phyloP scores from a whole-genome alignment of 1,140 invertebrate genomes.

The Laodelphax striatellus region DNA sequence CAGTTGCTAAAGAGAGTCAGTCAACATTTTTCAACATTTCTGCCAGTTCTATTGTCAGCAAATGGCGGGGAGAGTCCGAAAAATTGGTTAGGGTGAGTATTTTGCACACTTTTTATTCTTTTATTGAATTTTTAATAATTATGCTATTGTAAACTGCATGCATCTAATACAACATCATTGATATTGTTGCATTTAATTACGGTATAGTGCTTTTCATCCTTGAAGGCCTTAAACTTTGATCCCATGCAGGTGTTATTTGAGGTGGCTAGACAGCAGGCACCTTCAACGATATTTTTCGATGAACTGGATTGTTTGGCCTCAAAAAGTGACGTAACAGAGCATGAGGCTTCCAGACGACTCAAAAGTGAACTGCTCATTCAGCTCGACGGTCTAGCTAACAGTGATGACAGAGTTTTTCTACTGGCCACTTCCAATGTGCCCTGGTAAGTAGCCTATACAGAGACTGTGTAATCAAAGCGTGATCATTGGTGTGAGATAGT shows the following conservation, averaged over 20 bases:
- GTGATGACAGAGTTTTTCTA: slow-evolving; percentile 58
- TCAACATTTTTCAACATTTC: slow-evolving; percentile 90
- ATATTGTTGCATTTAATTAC: too few relatives aligned
- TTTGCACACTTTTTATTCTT: too few relatives aligned
- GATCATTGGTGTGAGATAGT: too few relatives aligned
- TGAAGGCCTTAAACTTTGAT: neutral
- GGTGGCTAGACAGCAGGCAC: slow-evolving; percentile 79
- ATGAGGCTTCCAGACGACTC: slow-evolving; percentile 83
- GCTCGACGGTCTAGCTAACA: slow-evolving; percentile 69
- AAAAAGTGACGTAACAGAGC: slow-evolving; percentile 57
- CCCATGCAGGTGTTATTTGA: slow-evolving; percentile 76
- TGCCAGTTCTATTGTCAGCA: slow-evolving; percentile 76
- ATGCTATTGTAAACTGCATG: too few relatives aligned
- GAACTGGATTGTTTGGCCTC: slow-evolving; percentile 87
- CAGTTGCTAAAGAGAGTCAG: slow-evolving; percentile 69
- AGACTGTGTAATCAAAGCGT: too few relatives aligned
- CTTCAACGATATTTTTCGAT: slow-evolving; percentile 92
- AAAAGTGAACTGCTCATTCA: slow-evolving; percentile 88
- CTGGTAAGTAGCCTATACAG: too few relatives aligned
- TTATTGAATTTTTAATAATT: too few relatives aligned
- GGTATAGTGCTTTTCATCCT: too few relatives aligned
- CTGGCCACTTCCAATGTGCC: slow-evolving; percentile 84
- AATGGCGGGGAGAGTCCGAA: slow-evolving; percentile 92
- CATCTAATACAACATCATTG: too few relatives aligned
- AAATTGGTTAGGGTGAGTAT: slow-evolving; percentile 67